phyloP scores from a whole-genome alignment of 2,888 invertebrate genomes.

The Drosophila subsilvestris region DNA sequence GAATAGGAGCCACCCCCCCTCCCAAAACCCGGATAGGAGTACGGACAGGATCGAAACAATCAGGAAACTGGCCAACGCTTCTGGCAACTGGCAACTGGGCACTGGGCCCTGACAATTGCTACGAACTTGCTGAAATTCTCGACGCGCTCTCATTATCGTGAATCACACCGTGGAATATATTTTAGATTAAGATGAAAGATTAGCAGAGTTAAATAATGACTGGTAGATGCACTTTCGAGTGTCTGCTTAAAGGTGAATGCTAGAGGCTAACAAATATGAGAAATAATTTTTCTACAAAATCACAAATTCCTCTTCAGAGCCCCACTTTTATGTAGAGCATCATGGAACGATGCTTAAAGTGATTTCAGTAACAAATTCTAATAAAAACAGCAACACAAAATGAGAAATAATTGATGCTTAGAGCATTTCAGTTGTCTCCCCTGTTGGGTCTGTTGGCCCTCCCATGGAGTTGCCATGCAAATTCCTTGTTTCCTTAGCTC shows the following conservation, averaged over 20 bases:
- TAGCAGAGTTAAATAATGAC: neutral
- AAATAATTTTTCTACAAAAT: neutral
- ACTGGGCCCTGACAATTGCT: too few species aligned
- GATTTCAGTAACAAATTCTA: conserved; percentile 5
- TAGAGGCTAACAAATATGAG: neutral
- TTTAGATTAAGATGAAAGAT: conserved; percentile 10
- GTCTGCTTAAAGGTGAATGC: neutral
- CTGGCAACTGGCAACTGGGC: conserved; percentile 4
- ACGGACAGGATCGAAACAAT: conserved; percentile 52
- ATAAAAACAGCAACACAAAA: conserved; percentile 17
- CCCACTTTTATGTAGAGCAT: neutral
- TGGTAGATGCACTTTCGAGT: neutral
- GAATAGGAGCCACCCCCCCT: neutral
- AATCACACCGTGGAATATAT: conserved; percentile 56
- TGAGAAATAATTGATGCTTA: conserved; percentile 36
- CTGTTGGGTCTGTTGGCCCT: conserved; percentile 6
- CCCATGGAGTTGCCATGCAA: conserved; percentile 20
- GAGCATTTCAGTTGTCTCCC: conserved; percentile 13
- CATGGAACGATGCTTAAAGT: neutral
- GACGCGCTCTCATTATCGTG: conserved; percentile 61
- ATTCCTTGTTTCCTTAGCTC: conserved; percentile 10
- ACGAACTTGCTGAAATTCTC: conserved; percentile 56
- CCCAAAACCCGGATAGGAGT: neutral
- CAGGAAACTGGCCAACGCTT: conserved; percentile 61
- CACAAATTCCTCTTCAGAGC: neutral